Evolutionary conservation across 2,113 vertebrate species (phyloP).

Genomic region (Istiophorus platypterus): DNA sequence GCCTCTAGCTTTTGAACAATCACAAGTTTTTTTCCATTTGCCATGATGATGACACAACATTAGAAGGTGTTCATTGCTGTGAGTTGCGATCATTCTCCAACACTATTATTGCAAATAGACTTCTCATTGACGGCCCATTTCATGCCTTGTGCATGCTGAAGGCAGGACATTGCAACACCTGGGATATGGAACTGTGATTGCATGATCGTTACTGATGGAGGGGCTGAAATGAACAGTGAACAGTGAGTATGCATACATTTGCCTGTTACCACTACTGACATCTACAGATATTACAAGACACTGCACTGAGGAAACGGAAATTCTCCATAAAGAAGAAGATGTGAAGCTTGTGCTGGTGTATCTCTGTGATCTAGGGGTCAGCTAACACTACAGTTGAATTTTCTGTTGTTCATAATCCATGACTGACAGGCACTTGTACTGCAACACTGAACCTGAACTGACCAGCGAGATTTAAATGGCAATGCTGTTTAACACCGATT

Average conservation of each 20-base stretch:
- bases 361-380: background rate
- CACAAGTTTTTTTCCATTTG: conserved; percentile 1
- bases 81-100: conserved; percentile 20
- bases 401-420: background rate
- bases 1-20: background rate
- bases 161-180: conserved; percentile 1
- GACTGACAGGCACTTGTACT: background rate
- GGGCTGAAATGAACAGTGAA: conserved; percentile 31
- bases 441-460: background rate
- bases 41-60: conserved; percentile 6
- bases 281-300: background rate
- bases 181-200: conserved; percentile 12
- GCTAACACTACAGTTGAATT: background rate
- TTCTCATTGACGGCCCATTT: conserved; percentile 37
- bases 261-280: background rate
- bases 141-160: conserved; percentile 23
- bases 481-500: background rate
- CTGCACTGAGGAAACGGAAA: background rate
- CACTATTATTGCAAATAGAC: conserved; percentile 25
- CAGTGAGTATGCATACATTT: background rate
- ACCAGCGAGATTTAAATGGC: background rate
- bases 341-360: conserved; percentile 4
- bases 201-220: conserved; percentile 36
- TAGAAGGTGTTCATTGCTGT: conserved; percentile 22
- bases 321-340: background rate